These are phyloP conservation scores for Laupala kohalensis DNA, from an alignment of 1,140 invertebrate species.

Conservation along the genomic window DNA sequence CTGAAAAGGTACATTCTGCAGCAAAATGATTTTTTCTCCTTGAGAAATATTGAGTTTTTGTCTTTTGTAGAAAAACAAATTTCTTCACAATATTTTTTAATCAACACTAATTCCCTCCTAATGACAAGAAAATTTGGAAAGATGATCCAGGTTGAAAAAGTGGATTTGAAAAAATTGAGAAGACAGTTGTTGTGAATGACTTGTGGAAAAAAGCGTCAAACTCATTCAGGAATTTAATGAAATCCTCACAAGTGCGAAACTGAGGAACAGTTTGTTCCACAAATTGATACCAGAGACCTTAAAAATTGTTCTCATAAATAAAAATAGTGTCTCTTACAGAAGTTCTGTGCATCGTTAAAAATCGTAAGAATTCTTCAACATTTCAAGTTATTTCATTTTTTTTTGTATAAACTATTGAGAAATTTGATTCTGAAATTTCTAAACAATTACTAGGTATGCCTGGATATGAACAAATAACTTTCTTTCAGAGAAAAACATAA, in stretches of 20 bases:
- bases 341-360: neutral
- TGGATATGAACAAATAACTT: neutral
- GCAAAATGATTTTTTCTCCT: neutral
- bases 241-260: neutral
- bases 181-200: slow-evolving; percentile 22
- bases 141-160: neutral
- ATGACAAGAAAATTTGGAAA: neutral
- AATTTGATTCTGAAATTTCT: neutral
- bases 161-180: neutral
- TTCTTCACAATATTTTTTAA: neutral
- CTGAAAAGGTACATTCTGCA: neutral
- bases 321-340: neutral
- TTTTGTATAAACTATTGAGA: neutral
- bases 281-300: neutral
- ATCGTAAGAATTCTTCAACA: neutral
- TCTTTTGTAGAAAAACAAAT: slow-evolving; percentile 5
- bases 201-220: slow-evolving; percentile 18
- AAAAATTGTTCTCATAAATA: neutral
- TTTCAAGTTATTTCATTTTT: neutral
- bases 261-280: neutral
- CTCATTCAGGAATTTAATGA: neutral
- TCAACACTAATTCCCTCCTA: neutral
- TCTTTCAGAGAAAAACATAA: neutral
- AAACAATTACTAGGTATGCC: neutral
- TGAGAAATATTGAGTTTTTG: neutral